Base-by-base conservation (phyloP, 2,113 vertebrate species). In the Nymphicus hollandicus region DNA sequence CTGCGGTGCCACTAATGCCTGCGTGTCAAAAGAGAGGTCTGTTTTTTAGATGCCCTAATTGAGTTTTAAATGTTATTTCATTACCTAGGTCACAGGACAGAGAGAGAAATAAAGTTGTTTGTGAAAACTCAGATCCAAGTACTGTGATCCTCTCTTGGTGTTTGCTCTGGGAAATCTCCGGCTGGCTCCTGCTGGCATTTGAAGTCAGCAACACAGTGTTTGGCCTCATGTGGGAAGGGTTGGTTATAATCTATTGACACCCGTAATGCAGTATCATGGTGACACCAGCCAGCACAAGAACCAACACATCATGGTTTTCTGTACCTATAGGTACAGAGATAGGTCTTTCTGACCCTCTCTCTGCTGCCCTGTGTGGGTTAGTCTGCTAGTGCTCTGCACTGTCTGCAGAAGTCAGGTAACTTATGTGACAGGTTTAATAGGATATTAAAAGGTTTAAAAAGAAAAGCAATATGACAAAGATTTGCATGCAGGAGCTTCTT, bases 21-120 rank as follows among this genome's bases (percentile, higher is more conserved):
- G 49, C 69, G 7, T 35, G 64, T 64, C 92, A 81, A 91, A 74
- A 56, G 63, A 79, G 39, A 76, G 37, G 49, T 79, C 44, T 22
- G 24, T 80, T 11, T 60, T 78, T 80, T 39, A 27, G 33, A 33
- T 55, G 18, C 47, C 20, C 52, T 89, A 85, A 95, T 70, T 88
- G 86, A 79, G 71, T 72, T 94, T 86, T 93, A 91, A 88, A 66
- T 78, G n/a, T 77, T 66, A 43, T 64, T 93, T 91, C 70, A 80
- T 86, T 87, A 85, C 27, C 56, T 52, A 35, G 25, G 41, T 84
- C 68, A 20, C 13, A 60, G 50, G 56, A 70, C n/a, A 27, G 2
- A 15, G 65, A 52, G 39, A 84, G 58, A 79, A 66, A 63, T 52
- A 35, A 64, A 49, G 71, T 76, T 71, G 43, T 78, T 91, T 91